phyloP scores from a whole-genome alignment of 2,888 invertebrate species.

The Dinocampus coccinellae region DNA sequence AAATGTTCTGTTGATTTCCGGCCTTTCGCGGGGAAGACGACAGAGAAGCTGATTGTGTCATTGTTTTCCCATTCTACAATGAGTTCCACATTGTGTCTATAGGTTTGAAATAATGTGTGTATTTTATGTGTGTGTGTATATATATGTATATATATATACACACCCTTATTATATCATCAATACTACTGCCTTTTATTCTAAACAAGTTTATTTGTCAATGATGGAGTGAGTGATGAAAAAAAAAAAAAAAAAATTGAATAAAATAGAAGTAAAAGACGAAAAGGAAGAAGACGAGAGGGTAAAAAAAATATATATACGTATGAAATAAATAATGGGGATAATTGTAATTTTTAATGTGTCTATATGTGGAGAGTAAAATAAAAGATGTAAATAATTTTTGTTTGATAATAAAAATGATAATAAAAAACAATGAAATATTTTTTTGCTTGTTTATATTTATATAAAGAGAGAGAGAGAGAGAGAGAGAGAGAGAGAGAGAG shows the following conservation, averaged over 20 bases:
- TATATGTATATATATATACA: not conserved
- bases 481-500: too few species aligned
- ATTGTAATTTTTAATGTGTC: too few species aligned
- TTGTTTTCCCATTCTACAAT: constrained; percentile 61
- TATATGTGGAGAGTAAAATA: too few species aligned
- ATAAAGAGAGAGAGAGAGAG: too few species aligned
- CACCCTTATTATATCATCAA: not conserved
- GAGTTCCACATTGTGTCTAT: constrained; percentile 35
- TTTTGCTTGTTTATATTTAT: too few species aligned
- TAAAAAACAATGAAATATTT: too few species aligned
- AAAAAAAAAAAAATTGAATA: not conserved
- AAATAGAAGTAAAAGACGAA: not conserved
- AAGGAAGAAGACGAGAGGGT: too few species aligned
- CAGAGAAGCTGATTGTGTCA: constrained; percentile 64
- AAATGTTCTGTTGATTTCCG: constrained; percentile 37
- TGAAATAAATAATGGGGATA: too few species aligned
- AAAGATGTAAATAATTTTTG: too few species aligned
- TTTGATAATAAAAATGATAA: too few species aligned
- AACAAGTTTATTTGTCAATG: not conserved
- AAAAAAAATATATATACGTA: too few species aligned
- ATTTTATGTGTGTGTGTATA: constrained; percentile 1
- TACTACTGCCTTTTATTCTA: not conserved
- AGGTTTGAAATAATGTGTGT: too few species aligned
- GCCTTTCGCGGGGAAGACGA: constrained; percentile 47
- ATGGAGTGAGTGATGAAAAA: not conserved